Percentiles rank a stretch among this genome's conserved stretches.
Evolutionary conservation across 2,888 invertebrate genomes (phyloP).

Genomic region (Agriopis marginaria): DNA sequence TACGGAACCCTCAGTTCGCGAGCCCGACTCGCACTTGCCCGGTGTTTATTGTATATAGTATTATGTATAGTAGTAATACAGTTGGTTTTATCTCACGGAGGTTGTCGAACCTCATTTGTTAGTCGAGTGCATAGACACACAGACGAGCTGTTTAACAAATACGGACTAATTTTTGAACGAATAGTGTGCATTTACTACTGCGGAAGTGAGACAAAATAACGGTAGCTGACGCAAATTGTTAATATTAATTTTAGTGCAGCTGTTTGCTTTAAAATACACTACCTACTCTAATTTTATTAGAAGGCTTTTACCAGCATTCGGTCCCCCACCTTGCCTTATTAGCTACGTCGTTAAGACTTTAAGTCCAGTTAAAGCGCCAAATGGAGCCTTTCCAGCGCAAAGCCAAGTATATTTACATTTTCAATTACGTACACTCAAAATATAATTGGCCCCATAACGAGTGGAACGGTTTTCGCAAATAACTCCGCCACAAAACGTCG

Average conservation of each 20-base stretch:
- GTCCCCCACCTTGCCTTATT: conserved; percentile 33
- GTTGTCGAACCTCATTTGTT: no score
- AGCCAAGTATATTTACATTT: conserved; percentile 54
- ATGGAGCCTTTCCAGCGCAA: conserved; percentile 36
- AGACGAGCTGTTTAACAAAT: no score
- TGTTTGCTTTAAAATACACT: not conserved
- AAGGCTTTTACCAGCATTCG: conserved; percentile 19
- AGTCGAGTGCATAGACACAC: no score
- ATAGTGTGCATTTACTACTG: not conserved
- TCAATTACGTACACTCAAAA: conserved; percentile 57
- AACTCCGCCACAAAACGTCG: conserved; percentile 64
- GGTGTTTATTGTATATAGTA: no score
- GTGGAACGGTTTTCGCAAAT: conserved; percentile 65
- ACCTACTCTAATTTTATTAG: conserved; percentile 14
- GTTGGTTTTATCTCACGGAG: no score
- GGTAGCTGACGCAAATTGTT: not conserved
- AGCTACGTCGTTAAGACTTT: conserved; percentile 54
- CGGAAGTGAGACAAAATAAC: not conserved
- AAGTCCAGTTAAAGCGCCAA: conserved; percentile 43
- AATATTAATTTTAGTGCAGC: not conserved
- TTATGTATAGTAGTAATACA: no score
- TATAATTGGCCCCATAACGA: conserved; percentile 65
- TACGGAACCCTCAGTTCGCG: no score
- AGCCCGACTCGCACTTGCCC: no score
- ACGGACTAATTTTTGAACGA: no score